Conservation (phyloP, 2,888 invertebrate species). For the Drosophila kanekoi region DNA sequence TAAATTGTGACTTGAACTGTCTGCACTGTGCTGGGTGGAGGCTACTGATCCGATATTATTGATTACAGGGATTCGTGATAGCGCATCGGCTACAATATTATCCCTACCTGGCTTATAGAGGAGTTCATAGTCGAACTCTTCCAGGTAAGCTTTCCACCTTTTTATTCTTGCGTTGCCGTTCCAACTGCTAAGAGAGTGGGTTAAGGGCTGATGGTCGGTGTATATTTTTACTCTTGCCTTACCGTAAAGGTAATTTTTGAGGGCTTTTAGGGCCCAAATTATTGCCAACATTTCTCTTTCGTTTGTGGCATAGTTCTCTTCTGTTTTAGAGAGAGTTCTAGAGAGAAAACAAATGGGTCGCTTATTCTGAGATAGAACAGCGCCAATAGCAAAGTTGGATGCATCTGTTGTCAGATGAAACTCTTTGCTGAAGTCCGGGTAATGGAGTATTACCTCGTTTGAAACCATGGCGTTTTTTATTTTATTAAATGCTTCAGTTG, state of each 20-base stretch:
- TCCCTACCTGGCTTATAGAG: conserved; percentile 74
- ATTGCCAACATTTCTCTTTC: conserved; percentile 20
- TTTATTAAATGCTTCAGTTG: neutral
- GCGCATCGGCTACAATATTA: conserved; percentile 53
- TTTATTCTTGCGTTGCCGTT: conserved; percentile 35
- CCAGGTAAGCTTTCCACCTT: conserved; percentile 38
- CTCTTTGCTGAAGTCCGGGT: neutral
- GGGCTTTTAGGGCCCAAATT: conserved; percentile 26
- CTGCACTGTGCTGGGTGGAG: conserved; percentile 38
- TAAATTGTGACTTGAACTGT: conserved; percentile 28
- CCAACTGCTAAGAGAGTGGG: conserved; percentile 11
- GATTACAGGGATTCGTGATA: too few relatives aligned
- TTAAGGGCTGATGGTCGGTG: conserved; percentile 39
- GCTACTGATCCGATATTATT: conserved; percentile 6
- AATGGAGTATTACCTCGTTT: neutral
- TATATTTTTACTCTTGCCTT: conserved; percentile 48
- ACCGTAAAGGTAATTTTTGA: conserved; percentile 79
- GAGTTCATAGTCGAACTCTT: conserved; percentile 54
- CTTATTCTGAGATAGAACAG: conserved; percentile 7
- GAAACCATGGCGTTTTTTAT: neutral
- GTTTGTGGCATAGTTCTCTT: neutral
- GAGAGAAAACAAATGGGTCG: conserved; percentile 7
- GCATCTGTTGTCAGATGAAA: conserved; percentile 26
- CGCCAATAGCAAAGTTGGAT: conserved; percentile 18
- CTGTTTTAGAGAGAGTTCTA: neutral